Conservation (phyloP, 2,888 invertebrate species). For the Leptinotarsa rubiginosa region DNA sequence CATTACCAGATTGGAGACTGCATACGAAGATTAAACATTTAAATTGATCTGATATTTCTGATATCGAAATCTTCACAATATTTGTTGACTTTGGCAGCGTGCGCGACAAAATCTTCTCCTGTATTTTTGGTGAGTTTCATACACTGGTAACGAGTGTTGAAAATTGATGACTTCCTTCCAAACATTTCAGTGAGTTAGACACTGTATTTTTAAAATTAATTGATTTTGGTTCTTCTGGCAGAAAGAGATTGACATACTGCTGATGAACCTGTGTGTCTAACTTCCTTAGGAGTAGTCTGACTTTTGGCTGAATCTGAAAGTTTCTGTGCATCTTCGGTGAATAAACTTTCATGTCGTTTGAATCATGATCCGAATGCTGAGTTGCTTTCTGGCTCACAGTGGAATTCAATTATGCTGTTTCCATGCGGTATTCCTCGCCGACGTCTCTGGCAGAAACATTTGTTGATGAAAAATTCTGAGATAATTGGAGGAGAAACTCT, state of each 20-base stretch:
- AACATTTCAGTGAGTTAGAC: neutral
- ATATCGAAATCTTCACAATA: slow-evolving; percentile 4
- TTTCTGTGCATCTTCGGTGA: slow-evolving; percentile 1
- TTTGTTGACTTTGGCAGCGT: slow-evolving; percentile 5
- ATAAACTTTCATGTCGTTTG: neutral
- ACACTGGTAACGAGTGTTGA: slow-evolving; percentile 11
- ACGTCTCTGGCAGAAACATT: neutral
- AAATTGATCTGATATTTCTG: slow-evolving; percentile 11
- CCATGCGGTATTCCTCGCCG: neutral
- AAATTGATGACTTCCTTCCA: neutral
- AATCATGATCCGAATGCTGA: neutral
- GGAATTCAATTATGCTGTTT: neutral
- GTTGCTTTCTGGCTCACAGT: neutral
- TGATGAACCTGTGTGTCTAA: neutral
- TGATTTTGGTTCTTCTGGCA: neutral
- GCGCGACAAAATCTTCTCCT: neutral
- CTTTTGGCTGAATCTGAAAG: slow-evolving; percentile 2
- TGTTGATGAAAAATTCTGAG: no score
- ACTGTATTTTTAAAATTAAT: slow-evolving; percentile 1
- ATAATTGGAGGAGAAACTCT: no score
- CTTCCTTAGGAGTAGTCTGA: slow-evolving; percentile 3
- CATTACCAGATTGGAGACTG: neutral
- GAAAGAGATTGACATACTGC: neutral
- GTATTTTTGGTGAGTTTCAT: neutral
- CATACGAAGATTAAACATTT: slow-evolving; percentile 3